Conservation (phyloP, 2,888 invertebrate species). For the Zygothrica quintamaculata region DNA sequence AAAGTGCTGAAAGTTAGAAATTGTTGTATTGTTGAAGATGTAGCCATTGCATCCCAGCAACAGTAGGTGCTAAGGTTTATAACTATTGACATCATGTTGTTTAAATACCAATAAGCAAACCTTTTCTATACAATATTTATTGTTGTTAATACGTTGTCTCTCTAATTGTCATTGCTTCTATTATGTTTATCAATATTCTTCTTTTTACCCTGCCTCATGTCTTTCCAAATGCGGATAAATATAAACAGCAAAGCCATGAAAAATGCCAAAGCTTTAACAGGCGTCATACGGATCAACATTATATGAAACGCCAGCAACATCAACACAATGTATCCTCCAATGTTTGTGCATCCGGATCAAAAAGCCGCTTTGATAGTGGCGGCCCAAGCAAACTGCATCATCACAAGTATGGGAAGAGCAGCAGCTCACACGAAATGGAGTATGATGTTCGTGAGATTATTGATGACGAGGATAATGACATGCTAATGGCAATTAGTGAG, state of each 20-base stretch:
- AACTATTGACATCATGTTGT: no score
- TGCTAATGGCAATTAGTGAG: slow-evolving; percentile 59
- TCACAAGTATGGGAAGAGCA: slow-evolving; percentile 72
- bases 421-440: slow-evolving; percentile 73
- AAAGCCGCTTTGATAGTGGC: slow-evolving; percentile 49
- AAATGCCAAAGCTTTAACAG: slow-evolving; percentile 69
- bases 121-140: no score
- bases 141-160: slow-evolving; percentile 14
- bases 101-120: no score
- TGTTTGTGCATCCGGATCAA: slow-evolving; percentile 38
- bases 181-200: slow-evolving; percentile 20
- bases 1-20: no score
- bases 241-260: slow-evolving; percentile 81
- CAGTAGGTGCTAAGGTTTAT: no score
- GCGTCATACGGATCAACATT: slow-evolving; percentile 85
- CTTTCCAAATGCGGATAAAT: no score
- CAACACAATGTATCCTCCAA: slow-evolving; percentile 32
- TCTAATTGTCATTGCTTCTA: slow-evolving; percentile 13
- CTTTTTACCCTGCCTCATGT: slow-evolving; percentile 47
- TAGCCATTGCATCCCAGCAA: no score
- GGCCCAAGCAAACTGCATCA: slow-evolving; percentile 63
- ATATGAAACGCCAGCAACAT: slow-evolving; percentile 85
- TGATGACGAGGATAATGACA: slow-evolving; percentile 68
- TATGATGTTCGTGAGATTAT: slow-evolving; percentile 72
- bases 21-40: no score